Base-by-base conservation (phyloP, 2,888 invertebrate genomes). In the Pteria penguin region DNA sequence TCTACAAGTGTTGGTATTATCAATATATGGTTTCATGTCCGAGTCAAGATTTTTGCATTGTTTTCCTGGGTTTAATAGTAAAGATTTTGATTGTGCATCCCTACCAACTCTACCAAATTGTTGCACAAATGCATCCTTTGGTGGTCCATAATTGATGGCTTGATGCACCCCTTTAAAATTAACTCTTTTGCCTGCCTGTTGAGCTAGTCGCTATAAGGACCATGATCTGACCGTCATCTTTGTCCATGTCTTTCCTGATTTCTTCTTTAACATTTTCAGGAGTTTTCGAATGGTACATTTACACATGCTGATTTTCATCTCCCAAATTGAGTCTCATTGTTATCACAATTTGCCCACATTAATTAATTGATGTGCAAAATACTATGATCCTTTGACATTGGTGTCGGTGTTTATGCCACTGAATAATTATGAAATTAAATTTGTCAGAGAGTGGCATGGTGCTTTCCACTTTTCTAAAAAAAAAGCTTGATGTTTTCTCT, bases 71-170 rank as follows among this genome's bases (percentile, higher is more conserved):
- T 61, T 31, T n/a, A 61, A n/a, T 31, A 8, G 60, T 29, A 61
- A 27, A n/a, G 29, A 18, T n/a, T 61, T 31, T 4, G 60, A 63
- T 26, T 63, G 36, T 22, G 33, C 63, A 63, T 63, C 63, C 63
- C 63, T 63, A 22, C 63, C 63, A 63, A 33, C 63, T 22, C 63
- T 32, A 8, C 63, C 62, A 22, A 62, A 62, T 31, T 62, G 62
- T 32, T 62, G 62, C 8, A 62, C 31, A 31, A 63, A 63, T 11
- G 32, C 63, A 22, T 76, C 78, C 36, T 63, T 33, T 26, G 63
- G 36, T n/a, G 63, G 63, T 33, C 36, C 63, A 63, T 36, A 63
- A 63, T 36, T 31, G 33, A 63, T 63, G 26, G 36, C 33, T 33
- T 63, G 26, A 36, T 63, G 26, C n/a, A 36, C 33, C n/a, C 3